Conservation (phyloP, 2,888 invertebrate genomes). For the Ditula angustiorana region DNA sequence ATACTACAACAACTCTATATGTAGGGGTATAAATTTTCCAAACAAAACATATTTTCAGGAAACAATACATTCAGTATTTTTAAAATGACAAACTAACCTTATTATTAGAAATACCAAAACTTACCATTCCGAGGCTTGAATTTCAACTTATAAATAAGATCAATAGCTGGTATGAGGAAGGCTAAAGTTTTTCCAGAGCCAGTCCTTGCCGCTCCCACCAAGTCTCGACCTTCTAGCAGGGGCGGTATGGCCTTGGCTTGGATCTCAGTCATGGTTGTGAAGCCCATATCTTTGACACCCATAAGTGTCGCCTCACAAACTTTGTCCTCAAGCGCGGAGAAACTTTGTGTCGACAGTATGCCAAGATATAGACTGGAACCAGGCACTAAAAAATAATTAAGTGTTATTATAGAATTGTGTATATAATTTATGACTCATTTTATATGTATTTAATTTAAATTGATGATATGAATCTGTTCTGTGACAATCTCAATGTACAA, state of each 20-base stretch:
- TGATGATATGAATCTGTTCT: too few species aligned
- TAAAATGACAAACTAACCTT: too few species aligned
- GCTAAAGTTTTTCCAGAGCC: conserved; percentile 99
- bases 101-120: conserved; percentile 43
- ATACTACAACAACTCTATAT: too few species aligned
- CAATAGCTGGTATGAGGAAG: conserved; percentile 97
- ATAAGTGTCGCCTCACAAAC: conserved; percentile 94
- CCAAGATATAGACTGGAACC: conserved; percentile 87
- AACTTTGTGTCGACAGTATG: conserved; percentile 86
- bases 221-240: conserved; percentile 95
- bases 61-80: too few species aligned
- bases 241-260: conserved; percentile 96
- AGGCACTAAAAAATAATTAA: conserved; percentile 84
- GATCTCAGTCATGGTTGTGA: conserved; percentile 97
- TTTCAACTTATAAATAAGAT: conserved; percentile 94
- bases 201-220: conserved; percentile 97
- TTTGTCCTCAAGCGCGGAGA: conserved; percentile 85
- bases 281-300: conserved; percentile 96
- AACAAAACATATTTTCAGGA: too few species aligned
- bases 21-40: too few species aligned
- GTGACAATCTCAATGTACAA: too few species aligned
- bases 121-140: conserved; percentile 97
- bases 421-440: too few species aligned
- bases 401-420: too few species aligned
- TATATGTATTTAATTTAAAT: too few species aligned